Evolutionary conservation across 1,140 invertebrate species (phyloP).

Genomic region (Leucophenga varia): DNA sequence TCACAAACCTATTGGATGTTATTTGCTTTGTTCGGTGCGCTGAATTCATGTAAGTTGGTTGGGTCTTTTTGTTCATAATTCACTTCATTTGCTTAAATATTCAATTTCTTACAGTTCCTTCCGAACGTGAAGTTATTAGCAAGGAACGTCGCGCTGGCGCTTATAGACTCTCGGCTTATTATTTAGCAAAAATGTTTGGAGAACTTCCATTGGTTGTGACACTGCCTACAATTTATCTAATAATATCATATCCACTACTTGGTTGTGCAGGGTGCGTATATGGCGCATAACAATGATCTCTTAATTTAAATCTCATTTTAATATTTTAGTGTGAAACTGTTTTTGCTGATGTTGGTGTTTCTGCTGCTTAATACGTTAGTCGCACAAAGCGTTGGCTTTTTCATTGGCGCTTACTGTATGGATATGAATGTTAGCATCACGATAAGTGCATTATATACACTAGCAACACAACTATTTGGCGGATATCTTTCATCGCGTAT

Average conservation of each 20-base stretch:
- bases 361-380: slow-evolving; percentile 76
- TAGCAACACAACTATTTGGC: slow-evolving; percentile 79
- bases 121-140: slow-evolving; percentile 79
- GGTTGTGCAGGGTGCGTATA: slow-evolving; percentile 56
- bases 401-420: slow-evolving; percentile 79
- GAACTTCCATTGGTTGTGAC: slow-evolving; percentile 78
- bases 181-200: slow-evolving; percentile 83
- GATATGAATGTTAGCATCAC: slow-evolving; percentile 81
- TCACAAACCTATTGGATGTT: slow-evolving; percentile 86
- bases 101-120: slow-evolving; percentile 65
- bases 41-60: slow-evolving; percentile 65
- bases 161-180: slow-evolving; percentile 82
- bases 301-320: background rate
- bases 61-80: background rate
- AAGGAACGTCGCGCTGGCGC: slow-evolving; percentile 81
- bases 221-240: slow-evolving; percentile 76
- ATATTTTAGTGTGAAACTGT: slow-evolving; percentile 59
- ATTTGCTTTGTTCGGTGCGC: slow-evolving; percentile 78
- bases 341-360: slow-evolving; percentile 71
- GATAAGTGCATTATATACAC: slow-evolving; percentile 76
- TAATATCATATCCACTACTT: slow-evolving; percentile 79
- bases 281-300: background rate
- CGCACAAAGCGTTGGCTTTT: slow-evolving; percentile 82
- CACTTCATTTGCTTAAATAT: background rate
- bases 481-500: slow-evolving; percentile 78